Percentiles rank a stretch among this genome's conserved stretches.
Evolutionary conservation across 1,140 invertebrate species (phyloP).

Genomic region (Probaryconus sp.): DNA sequence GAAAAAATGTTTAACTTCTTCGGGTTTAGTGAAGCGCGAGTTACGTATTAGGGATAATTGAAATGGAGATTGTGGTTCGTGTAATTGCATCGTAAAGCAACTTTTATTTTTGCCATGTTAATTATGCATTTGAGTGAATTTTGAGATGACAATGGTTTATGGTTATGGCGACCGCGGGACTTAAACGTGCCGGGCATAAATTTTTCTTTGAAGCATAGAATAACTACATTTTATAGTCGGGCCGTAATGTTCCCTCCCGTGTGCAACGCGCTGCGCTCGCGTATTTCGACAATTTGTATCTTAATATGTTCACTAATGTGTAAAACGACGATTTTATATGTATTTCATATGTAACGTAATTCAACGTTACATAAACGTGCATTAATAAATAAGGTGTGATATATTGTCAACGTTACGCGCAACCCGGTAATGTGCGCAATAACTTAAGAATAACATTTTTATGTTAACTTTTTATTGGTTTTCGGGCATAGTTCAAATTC

Average conservation of each 20-base stretch:
- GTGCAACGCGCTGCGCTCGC: slow-evolving; percentile 2
- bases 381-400: not conserved
- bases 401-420: not conserved
- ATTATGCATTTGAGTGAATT: slow-evolving; percentile 53
- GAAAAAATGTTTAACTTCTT: slow-evolving; percentile 28
- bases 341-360: too few species aligned
- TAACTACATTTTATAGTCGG: slow-evolving; percentile 41
- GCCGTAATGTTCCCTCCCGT: slow-evolving; percentile 30
- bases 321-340: slow-evolving; percentile 5
- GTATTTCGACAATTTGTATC: slow-evolving; percentile 23
- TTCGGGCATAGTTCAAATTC: too few species aligned
- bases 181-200: slow-evolving; percentile 35
- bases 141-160: slow-evolving; percentile 56
- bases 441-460: too few species aligned
- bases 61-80: slow-evolving; percentile 37
- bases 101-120: slow-evolving; percentile 36
- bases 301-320: slow-evolving; percentile 33
- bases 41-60: slow-evolving; percentile 45
- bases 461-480: too few species aligned
- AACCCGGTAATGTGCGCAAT: slow-evolving; percentile 8
- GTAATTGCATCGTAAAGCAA: slow-evolving; percentile 47
- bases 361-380: too few species aligned
- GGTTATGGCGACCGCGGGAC: slow-evolving; percentile 42
- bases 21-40: slow-evolving; percentile 10
- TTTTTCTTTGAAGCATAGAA: slow-evolving; percentile 31